Percentiles rank a stretch among this genome's conserved stretches.
Conservation (phyloP, 2,113 vertebrate species). For the Lepus americanus region DNA sequence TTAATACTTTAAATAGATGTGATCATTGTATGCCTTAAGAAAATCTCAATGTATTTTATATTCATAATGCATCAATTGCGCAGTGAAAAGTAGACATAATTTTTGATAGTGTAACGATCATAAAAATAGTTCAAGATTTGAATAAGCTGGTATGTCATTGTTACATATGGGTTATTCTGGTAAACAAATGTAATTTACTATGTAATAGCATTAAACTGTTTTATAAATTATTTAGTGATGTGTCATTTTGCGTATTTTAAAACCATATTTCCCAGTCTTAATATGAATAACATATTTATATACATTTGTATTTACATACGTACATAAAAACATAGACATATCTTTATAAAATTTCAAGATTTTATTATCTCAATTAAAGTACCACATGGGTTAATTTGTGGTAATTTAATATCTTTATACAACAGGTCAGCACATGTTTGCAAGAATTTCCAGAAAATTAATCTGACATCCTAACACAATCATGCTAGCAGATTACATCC, state of each 20-base stretch:
- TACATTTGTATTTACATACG: neutral
- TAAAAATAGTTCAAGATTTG: conserved; percentile 34
- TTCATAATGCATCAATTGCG: neutral
- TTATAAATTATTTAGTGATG: neutral
- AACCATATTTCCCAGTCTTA: neutral
- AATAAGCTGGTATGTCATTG: neutral
- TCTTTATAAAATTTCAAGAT: conserved; percentile 5
- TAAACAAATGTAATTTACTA: conserved; percentile 25
- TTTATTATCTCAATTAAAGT: conserved; percentile 22
- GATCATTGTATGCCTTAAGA: conserved; percentile 21
- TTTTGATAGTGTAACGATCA: neutral
- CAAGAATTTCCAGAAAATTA: conserved; percentile 53
- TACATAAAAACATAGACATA: neutral
- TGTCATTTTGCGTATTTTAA: conserved; percentile 44
- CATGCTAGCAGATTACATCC: neutral
- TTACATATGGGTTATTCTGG: neutral
- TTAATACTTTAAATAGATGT: conserved; percentile 30
- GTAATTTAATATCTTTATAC: neutral
- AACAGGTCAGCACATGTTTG: neutral
- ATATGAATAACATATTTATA: conserved; percentile 12
- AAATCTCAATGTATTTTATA: conserved; percentile 39
- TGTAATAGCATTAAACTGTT: conserved; percentile 27
- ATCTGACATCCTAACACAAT: neutral
- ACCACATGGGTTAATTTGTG: neutral
- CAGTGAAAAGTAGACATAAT: neutral